phyloP scores from a whole-genome alignment of 1,140 invertebrate genomes.

The Euura saliciscinereae region DNA sequence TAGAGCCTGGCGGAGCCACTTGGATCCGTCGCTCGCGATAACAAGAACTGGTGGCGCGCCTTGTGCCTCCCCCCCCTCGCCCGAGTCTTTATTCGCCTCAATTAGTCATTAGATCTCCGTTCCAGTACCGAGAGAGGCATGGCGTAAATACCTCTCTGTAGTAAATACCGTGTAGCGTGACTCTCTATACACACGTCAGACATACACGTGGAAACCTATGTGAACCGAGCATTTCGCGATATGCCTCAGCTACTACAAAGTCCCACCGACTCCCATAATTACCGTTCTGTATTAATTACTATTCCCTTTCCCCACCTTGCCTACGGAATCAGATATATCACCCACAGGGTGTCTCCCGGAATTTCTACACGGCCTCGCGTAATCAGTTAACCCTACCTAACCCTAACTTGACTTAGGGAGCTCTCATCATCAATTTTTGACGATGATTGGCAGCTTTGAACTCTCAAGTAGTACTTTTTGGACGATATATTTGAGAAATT shows the following conservation, averaged over 20 bases:
- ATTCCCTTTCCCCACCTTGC: not conserved
- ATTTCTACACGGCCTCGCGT: no score
- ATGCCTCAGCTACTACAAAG: not conserved
- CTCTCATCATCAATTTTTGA: no score
- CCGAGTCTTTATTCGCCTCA: not conserved
- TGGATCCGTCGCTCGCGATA: conserved; percentile 1
- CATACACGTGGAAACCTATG: not conserved
- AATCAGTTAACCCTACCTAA: no score
- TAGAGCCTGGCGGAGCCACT: not conserved
- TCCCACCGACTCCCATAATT: conserved; percentile 2
- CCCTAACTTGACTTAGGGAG: no score
- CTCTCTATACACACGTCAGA: not conserved
- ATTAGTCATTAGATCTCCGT: conserved; percentile 3
- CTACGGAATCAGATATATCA: not conserved
- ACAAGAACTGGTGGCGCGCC: not conserved
- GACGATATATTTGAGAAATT: no score
- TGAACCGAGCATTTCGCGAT: not conserved
- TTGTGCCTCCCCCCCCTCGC: not conserved
- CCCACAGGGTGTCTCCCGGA: not conserved
- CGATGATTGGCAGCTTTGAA: no score
- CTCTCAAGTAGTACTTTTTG: no score
- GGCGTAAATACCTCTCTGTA: not conserved
- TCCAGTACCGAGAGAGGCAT: not conserved
- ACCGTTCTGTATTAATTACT: conserved; percentile 7
- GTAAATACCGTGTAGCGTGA: not conserved